Base-by-base conservation (phyloP, 1,140 invertebrate genomes). In the Probaryconus sp. region DNA sequence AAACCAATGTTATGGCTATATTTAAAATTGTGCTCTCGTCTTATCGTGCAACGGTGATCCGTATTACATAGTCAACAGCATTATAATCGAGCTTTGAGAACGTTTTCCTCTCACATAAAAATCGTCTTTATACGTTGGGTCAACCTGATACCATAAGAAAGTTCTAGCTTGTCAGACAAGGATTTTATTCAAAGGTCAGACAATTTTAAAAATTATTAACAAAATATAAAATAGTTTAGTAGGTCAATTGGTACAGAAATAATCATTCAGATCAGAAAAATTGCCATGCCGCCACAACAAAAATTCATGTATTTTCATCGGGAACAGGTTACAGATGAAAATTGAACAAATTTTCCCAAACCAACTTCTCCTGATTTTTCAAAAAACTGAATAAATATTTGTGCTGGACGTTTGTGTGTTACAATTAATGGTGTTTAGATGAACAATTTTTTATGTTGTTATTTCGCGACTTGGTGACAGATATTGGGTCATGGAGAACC, bases 1-100 rank as follows among this genome's bases (percentile, higher is more conserved):
- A 76, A 82, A 84, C 77, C 78, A 79, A 83, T 83, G 79, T 87
- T 82, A 77, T 78, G 76, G 78, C 77, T 85, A 77, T 81, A 83
- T 84, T 85, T 80, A 79, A 83, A 84, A 80, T 79, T 74, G 70
- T 68, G 60, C 55, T 76, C 64, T 35, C 42, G 53, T 45, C 48
- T 77, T 82, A 85, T 82, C 77, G 47, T 42, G 38, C 58, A 64
- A 53, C 55, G 51, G 47, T 77, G 55, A 69, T 79, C 69, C 63
- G 48, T 42, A 73, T 80, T 81, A 79, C 43, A 67, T 73, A 69
- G 69, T 64, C 60, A 61, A 43, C 55, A 45, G 60, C 40, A 76
- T 71, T 72, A 71, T 67, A 63, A 70, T 71, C 55, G 30, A 56
- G 31, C 14, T 37, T 31, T 28, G 17, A 53, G 53, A 64, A 71